These are phyloP conservation scores for Larimichthys polyactis DNA, from an alignment of 2,113 vertebrate genomes.

Conservation along the genomic window DNA sequence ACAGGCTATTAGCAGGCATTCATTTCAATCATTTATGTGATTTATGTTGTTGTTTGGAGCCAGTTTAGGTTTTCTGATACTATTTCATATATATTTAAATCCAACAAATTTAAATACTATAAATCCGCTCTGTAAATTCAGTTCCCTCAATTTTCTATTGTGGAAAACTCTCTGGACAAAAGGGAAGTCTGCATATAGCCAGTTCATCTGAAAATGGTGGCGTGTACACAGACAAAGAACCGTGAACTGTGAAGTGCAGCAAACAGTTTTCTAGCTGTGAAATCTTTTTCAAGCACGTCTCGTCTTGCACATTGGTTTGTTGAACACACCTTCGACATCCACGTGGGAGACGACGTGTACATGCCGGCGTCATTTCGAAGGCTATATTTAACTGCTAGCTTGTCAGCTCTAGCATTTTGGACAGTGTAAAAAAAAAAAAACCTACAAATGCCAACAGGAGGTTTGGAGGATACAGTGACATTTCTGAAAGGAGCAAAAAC, in stretches of 20 bases:
- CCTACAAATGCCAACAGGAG: neutral
- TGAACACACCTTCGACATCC: neutral
- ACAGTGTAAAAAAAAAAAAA: neutral
- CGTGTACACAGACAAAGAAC: neutral
- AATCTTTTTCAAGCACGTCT: neutral
- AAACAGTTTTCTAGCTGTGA: neutral
- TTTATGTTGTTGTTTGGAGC: slow-evolving; percentile 58
- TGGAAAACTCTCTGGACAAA: neutral
- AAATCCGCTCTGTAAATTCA: neutral
- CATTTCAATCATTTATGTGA: slow-evolving; percentile 67
- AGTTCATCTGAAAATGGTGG: neutral
- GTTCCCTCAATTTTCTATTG: neutral
- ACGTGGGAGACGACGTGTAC: neutral
- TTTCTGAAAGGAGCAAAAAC: neutral
- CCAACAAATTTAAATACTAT: neutral
- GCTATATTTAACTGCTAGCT: neutral
- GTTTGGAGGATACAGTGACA: neutral
- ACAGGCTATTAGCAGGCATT: slow-evolving; percentile 72
- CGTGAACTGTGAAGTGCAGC: neutral
- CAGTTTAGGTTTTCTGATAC: slow-evolving; percentile 36
- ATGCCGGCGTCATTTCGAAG: neutral
- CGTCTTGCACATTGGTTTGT: neutral
- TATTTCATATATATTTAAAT: slow-evolving; percentile 1
- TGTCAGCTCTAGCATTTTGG: neutral
- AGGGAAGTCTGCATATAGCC: neutral